phyloP scores from a whole-genome alignment of 2,797 vertebrate genomes.

The Squalus acanthias region DNA sequence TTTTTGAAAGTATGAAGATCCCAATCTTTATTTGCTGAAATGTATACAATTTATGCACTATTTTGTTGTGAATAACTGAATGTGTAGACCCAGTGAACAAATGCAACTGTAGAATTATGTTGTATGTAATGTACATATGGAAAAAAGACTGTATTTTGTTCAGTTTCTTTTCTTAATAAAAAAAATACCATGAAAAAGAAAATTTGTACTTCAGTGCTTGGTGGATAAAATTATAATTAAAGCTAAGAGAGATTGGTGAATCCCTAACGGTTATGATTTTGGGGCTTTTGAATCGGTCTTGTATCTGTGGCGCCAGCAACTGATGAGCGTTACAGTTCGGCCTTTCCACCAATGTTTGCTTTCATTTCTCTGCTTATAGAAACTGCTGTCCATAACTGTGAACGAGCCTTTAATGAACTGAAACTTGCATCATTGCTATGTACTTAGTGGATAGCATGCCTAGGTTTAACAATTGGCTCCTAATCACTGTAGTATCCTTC shows the following conservation, averaged over 20 bases:
- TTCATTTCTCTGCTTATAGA: background rate
- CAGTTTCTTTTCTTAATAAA: conserved; percentile 80
- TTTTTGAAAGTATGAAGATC: conserved; percentile 52
- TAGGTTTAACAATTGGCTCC: background rate
- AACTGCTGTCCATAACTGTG: background rate
- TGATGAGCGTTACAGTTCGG: background rate
- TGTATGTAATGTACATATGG: conserved; percentile 98
- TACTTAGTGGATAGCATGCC: background rate
- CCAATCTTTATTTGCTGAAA: conserved; percentile 54
- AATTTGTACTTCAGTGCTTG: background rate
- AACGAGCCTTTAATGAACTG: background rate
- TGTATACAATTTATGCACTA: conserved; percentile 58
- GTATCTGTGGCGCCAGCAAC: background rate
- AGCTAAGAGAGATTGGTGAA: background rate
- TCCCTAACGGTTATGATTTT: background rate
- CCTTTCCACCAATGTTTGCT: background rate
- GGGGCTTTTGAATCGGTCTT: background rate
- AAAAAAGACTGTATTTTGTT: conserved; percentile 99
- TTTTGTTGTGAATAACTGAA: conserved; percentile 69
- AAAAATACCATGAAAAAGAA: conserved; percentile 39
- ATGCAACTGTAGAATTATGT: conserved; percentile 69
- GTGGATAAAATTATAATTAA: background rate
- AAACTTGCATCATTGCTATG: background rate
- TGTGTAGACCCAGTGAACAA: conserved; percentile 57
- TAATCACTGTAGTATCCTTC: background rate